Base-by-base conservation (phyloP, 2,888 invertebrate genomes). In the Trachelus tabidus region DNA sequence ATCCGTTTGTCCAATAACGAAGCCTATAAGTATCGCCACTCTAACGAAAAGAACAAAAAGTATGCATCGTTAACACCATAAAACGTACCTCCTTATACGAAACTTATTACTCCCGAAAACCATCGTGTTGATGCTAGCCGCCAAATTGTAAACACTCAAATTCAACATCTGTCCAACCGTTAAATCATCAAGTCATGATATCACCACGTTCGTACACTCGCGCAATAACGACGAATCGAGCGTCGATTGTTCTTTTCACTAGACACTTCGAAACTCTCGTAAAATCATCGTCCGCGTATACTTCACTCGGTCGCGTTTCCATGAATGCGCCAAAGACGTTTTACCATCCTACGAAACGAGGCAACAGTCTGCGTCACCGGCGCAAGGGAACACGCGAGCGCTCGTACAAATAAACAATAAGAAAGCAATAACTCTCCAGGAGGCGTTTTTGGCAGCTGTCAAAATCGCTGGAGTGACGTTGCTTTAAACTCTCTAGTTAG, bases 71-170 rank as follows among this genome's bases (percentile, higher is more conserved):
- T 56, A 56, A 56, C 23, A 23, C 23, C 23, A 9, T 56, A 56
- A 75, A 77, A 77, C 75, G 84, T 92, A 93, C 93, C 93, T 93
- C 89, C 93, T 91, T 83, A 93, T 93, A 77, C 93, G 90, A 89
- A 93, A 93, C 87, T 93, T 93, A 87, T 93, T 93, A 83, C 92
- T 91, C 74, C 91, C 91, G 83, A 91, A 91, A 81, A 91, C 91
- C 91, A 91, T 91, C 81, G 88, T 89, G 88, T 88, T 89, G 84
- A 91, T 86, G 83, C 86, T 89, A 79, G 86, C 85, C 82, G 90
- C 85, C 73, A 89, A 83, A 83, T 87, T 89, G 82, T 89, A 87
- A 83, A 89, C 84, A 83, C 86, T 87, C 78, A 90, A 79, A 87
- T 89, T 90, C 85, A 91, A 89, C 91, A 91, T 91, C 85, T 86